phyloP scores from a whole-genome alignment of 2,797 vertebrate species.

The Hapalemur alaotrensis region DNA sequence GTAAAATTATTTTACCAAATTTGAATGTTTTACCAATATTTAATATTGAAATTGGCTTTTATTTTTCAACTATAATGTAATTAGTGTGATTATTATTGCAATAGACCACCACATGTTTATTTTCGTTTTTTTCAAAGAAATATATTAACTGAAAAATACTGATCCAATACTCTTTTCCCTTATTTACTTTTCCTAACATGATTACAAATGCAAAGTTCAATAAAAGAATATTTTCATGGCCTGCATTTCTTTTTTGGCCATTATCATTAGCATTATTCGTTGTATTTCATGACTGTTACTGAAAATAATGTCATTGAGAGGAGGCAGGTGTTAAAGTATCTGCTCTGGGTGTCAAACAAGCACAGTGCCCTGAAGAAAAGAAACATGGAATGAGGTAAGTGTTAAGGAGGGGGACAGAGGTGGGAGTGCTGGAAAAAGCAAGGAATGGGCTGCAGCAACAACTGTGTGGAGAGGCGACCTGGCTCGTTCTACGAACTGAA shows the following conservation, averaged over 20 bases:
- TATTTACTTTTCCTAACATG: neutral
- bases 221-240: neutral
- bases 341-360: neutral
- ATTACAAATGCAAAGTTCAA: conserved; percentile 1
- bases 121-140: neutral
- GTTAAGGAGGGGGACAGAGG: neutral
- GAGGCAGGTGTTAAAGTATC: neutral
- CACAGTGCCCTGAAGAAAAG: neutral
- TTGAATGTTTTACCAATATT: neutral
- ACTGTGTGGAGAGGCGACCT: neutral
- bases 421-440: neutral
- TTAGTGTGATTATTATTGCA: neutral
- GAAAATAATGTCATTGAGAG: conserved; percentile 27
- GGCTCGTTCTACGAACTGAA: neutral
- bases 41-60: conserved; percentile 31
- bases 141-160: neutral
- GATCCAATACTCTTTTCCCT: neutral
- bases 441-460: neutral
- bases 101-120: neutral
- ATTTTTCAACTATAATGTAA: conserved; percentile 18
- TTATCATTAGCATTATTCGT: neutral
- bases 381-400: neutral
- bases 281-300: neutral
- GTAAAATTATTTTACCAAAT: conserved; percentile 18
- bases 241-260: conserved; percentile 12